A percentile compares a stretch with the other conserved stretches of the same genome.
Conservation (phyloP, 2,888 invertebrate species). For the Margaritifera margaritifera region DNA sequence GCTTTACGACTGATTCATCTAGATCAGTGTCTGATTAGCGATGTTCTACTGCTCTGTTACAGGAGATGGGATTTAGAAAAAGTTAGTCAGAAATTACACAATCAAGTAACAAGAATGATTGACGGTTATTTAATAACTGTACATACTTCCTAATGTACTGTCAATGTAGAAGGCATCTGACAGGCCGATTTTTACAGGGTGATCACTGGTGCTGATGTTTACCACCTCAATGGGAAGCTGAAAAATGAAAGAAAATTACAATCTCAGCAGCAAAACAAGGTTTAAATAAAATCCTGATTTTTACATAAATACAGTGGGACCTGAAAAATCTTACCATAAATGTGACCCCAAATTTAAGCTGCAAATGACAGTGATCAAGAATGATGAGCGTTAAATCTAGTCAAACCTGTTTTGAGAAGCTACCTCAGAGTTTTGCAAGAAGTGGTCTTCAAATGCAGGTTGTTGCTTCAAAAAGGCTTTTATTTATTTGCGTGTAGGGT, state of each 20-base stretch:
- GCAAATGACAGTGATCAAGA: background rate
- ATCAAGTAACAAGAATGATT: constrained; percentile 1
- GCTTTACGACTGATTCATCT: no score
- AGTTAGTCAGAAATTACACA: background rate
- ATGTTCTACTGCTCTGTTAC: no score
- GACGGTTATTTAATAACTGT: background rate
- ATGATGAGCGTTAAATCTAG: background rate
- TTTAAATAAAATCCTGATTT: background rate
- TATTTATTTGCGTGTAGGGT: no score
- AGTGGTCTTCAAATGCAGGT: no score
- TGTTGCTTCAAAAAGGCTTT: no score
- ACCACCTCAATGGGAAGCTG: constrained; percentile 84
- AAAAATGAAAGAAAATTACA: constrained; percentile 15
- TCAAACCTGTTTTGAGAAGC: background rate
- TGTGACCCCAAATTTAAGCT: no score
- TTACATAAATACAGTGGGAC: background rate
- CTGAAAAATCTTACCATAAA: no score
- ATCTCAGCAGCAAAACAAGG: constrained; percentile 5
- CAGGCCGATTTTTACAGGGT: constrained; percentile 97
- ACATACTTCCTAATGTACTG: constrained; percentile 77
- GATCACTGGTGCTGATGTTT: constrained; percentile 85
- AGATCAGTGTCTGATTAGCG: no score
- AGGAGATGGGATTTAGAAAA: no score
- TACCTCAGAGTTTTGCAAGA: no score
- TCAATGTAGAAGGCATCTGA: constrained; percentile 98